A percentile compares a stretch with the other conserved stretches of the same genome.
phyloP scores from a whole-genome alignment of 2,888 invertebrate species.

The Periphyllus acericola region DNA sequence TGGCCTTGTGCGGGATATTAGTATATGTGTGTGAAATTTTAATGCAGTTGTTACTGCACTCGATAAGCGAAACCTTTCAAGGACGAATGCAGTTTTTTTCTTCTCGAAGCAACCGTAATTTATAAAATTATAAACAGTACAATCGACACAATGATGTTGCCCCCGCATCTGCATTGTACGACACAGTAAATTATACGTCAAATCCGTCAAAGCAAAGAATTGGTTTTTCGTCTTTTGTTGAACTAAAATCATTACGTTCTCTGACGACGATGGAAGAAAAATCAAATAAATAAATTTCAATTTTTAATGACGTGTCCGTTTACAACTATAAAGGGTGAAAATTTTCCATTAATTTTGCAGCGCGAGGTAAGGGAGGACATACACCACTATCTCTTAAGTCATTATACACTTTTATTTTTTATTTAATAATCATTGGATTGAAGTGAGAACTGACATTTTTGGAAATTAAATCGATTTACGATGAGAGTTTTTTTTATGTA shows the following conservation, averaged over 20 bases:
- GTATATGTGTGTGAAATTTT: conserved; percentile 7
- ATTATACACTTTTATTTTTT: conserved; percentile 6
- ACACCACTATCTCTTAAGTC: background rate
- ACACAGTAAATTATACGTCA: background rate
- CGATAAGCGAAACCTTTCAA: conserved; percentile 48
- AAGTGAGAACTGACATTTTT: background rate
- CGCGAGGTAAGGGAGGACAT: background rate
- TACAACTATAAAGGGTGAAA: background rate
- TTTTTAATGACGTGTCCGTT: background rate
- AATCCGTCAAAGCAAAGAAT: background rate
- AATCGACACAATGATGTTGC: background rate
- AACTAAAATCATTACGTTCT: background rate
- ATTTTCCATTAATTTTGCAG: conserved; percentile 12
- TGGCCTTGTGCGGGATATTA: conserved; percentile 42
- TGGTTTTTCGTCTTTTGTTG: background rate
- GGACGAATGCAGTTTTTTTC: conserved; percentile 46
- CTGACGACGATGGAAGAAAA: background rate
- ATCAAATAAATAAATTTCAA: background rate
- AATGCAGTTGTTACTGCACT: conserved; percentile 50
- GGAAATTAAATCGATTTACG: background rate
- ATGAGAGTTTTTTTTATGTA: background rate
- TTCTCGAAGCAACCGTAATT: conserved; percentile 1
- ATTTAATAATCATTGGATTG: background rate
- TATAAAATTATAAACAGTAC: background rate
- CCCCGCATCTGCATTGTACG: background rate